Base-by-base conservation (phyloP, 2,113 vertebrate species). In the Phalacrocorax brasilianus region DNA sequence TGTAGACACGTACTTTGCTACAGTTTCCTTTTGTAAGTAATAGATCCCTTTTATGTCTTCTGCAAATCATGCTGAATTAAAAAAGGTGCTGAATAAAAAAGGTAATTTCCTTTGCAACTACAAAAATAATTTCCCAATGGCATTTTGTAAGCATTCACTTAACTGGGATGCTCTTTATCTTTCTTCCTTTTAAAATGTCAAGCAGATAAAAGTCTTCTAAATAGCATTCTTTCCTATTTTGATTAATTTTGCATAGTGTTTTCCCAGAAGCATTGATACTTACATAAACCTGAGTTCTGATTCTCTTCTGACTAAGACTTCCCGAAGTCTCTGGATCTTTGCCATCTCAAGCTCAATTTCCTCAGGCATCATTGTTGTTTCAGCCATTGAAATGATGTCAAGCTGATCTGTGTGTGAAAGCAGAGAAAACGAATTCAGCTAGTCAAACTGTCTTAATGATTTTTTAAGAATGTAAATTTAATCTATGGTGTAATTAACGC, bases 241-340 rank as follows among this genome's bases (percentile, higher is more conserved):
- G 94, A 97, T 96, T 96, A 96, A 94, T 96, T 96, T 96, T 97
- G 91, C 88, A 94, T 78, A 92, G 85, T 44, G 38, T 27, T 86
- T 81, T 95, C 85, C 84, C 81, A 44, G 47, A 80, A 76, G 67
- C 71, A 87, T 12, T 94, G 66, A 85, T 95, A 98, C 99, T 99
- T 97, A 99, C 99, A 99, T 99, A 98, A 99, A 99, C 95, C 99
- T 99, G 95, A 99, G 99, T 95, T 99, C 99, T 1, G 99, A 99
- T 97, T 99, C 99, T 72, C 99, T 97, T 62, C 99, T 99, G 84
- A 99, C 99, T 95, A 99, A 97, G 76, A 99, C 99, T 98, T 99
- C 99, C 70, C 99, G 98, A 87, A 99, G 99, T 53, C 99, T 98
- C 97, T 99, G 99, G 96, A 99, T 99, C 83, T 99, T 99, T 61